Conservation (phyloP, 2,888 invertebrate genomes). For the Drosophila neonasuta region DNA sequence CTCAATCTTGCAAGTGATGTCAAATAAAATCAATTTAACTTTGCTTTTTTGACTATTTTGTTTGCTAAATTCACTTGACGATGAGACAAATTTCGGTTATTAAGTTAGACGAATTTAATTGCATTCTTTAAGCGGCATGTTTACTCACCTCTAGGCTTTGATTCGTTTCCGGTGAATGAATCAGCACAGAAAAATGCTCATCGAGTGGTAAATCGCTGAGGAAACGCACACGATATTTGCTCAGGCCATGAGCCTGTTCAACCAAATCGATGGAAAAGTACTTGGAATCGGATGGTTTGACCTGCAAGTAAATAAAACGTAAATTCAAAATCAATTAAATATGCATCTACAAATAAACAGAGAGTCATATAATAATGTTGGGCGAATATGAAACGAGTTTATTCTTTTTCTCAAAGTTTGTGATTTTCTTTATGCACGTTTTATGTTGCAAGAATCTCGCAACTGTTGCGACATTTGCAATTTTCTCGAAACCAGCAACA, state of each 20-base stretch:
- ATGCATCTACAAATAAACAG: not conserved
- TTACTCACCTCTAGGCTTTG: conserved; percentile 80
- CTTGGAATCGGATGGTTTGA: conserved; percentile 80
- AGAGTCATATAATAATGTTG: not conserved
- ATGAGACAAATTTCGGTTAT: not conserved
- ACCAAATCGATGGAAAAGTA: conserved; percentile 75
- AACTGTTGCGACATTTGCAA: conserved; percentile 27
- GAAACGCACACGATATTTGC: conserved; percentile 80
- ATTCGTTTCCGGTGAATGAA: conserved; percentile 80
- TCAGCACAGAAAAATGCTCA: conserved; percentile 77
- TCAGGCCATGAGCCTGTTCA: conserved; percentile 78
- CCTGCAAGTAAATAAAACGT: conserved; percentile 58
- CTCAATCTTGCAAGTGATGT: not conserved
- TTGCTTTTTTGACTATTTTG: not conserved
- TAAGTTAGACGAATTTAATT: not conserved
- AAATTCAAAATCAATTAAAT: conserved; percentile 31
- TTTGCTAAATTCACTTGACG: not conserved
- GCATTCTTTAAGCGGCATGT: not conserved
- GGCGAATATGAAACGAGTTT: not conserved
- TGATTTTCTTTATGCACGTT: conserved; percentile 9
- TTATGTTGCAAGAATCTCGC: conserved; percentile 15
- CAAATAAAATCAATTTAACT: not conserved
- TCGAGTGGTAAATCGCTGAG: conserved; percentile 75
- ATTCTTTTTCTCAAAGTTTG: not conserved
- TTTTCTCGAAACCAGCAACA: conserved; percentile 16